A percentile compares a stretch with the other conserved stretches of the same genome.
phyloP scores from a whole-genome alignment of 2,113 vertebrate genomes.

The Aegypius monachus region DNA sequence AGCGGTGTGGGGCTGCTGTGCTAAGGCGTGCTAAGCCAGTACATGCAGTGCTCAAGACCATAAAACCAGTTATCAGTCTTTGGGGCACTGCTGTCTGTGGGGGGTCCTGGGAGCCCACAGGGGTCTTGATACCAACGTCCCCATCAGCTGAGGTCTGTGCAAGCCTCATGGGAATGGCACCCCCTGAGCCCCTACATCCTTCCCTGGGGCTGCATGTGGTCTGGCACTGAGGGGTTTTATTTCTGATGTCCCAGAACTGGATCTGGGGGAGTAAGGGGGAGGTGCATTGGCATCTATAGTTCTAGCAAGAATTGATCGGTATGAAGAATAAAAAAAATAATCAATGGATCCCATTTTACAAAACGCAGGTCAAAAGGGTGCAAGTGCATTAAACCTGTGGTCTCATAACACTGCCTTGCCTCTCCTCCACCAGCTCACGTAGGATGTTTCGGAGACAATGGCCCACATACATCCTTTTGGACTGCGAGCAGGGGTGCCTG shows the following conservation, averaged over 20 bases:
- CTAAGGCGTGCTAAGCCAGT: not conserved
- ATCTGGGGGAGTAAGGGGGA: accelerated
- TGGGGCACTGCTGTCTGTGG: accelerated
- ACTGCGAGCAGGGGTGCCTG: not conserved
- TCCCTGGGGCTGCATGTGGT: not conserved
- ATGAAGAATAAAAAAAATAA: not conserved
- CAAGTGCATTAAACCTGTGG: accelerated
- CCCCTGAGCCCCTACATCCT: not conserved
- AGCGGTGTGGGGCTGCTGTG: accelerated
- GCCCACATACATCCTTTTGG: not conserved
- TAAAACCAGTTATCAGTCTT: not conserved
- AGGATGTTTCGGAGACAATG: not conserved
- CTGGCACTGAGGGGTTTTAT: not conserved
- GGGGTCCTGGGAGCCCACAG: accelerated
- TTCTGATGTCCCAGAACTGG: not conserved
- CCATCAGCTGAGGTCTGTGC: not conserved
- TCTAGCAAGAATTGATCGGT: not conserved
- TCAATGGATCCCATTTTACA: not conserved
- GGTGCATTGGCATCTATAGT: not conserved
- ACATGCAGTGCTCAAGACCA: accelerated
- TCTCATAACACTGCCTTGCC: accelerated
- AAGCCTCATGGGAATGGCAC: not conserved
- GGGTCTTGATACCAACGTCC: accelerated
- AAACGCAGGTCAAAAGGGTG: not conserved
- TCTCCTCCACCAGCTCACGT: accelerated